phyloP scores from a whole-genome alignment of 2,888 invertebrate genomes.

The Andrena bucephala region DNA sequence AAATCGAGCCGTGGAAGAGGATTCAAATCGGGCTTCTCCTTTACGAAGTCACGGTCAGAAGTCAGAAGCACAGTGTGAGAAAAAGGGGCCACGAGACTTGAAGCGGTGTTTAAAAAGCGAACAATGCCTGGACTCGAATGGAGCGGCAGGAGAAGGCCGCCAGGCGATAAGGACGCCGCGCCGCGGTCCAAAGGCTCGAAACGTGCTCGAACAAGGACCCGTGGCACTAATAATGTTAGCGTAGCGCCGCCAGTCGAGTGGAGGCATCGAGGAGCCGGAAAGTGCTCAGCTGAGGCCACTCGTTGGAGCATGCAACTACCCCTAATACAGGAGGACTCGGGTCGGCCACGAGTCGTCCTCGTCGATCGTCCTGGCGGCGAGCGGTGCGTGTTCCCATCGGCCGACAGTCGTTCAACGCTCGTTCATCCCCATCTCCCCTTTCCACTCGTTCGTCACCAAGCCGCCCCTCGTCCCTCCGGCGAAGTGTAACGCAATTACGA shows the following conservation, averaged over 20 bases:
- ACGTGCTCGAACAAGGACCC: conserved; percentile 75
- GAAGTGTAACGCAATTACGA: conserved; percentile 85
- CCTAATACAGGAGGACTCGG: conserved; percentile 32
- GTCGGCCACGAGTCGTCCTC: conserved; percentile 19
- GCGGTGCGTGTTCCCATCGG: conserved; percentile 61
- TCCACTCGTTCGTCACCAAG: conserved; percentile 53
- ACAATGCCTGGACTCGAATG: conserved; percentile 23
- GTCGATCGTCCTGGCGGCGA: conserved; percentile 13
- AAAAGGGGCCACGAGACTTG: not conserved
- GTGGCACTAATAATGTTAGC: conserved; percentile 81
- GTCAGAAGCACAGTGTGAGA: conserved; percentile 27
- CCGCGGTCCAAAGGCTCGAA: conserved; percentile 55
- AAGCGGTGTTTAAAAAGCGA: conserved; percentile 14
- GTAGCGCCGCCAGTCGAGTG: conserved; percentile 70
- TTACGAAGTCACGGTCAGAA: conserved; percentile 5
- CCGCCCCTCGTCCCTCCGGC: conserved; percentile 50
- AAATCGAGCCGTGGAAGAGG: no score
- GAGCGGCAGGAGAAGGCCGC: conserved; percentile 24
- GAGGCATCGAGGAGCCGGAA: conserved; percentile 61
- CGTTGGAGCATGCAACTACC: conserved; percentile 56
- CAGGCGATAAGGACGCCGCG: conserved; percentile 53
- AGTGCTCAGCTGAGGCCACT: conserved; percentile 69
- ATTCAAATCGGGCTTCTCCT: no score
- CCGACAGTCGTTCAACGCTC: conserved; percentile 31
- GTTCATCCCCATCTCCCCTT: conserved; percentile 35